phyloP scores from a whole-genome alignment of 2,888 invertebrate genomes.

The Eupithecia vulgata region DNA sequence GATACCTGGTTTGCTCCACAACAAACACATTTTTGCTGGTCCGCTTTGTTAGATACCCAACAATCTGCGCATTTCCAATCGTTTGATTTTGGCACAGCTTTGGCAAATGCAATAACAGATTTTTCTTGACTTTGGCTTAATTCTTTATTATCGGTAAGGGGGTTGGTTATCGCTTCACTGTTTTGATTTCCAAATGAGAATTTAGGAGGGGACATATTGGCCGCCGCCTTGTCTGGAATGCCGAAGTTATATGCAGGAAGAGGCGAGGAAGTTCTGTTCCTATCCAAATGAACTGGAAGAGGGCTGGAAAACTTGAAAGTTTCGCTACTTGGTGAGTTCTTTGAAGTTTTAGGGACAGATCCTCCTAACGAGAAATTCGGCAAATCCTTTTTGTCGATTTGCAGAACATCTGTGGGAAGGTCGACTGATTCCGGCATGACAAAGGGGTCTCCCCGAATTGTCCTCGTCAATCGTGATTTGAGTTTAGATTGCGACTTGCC shows the following conservation, averaged over 20 bases:
- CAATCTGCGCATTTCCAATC: constrained; percentile 58
- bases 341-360: constrained; percentile 31
- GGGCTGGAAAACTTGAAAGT: constrained; percentile 65
- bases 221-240: constrained; percentile 58
- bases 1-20: constrained; percentile 57
- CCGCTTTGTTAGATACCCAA: constrained; percentile 58
- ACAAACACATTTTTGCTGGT: constrained; percentile 59
- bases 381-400: constrained; percentile 66
- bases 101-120: constrained; percentile 16
- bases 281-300: constrained; percentile 54
- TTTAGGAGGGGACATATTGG: constrained; percentile 35
- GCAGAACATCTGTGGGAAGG: constrained; percentile 61
- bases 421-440: constrained; percentile 46
- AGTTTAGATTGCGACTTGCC: constrained; percentile 53
- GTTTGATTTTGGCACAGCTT: constrained; percentile 9
- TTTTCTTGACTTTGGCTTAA: constrained; percentile 7
- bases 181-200: constrained; percentile 21
- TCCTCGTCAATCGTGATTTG: constrained; percentile 59
- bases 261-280: constrained; percentile 28
- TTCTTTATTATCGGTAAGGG: constrained; percentile 19
- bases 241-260: constrained; percentile 59
- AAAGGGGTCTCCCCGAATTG: constrained; percentile 48
- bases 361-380: constrained; percentile 63
- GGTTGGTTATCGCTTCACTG: constrained; percentile 27
- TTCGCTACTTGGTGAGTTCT: constrained; percentile 45